Evolutionary conservation across 1,140 invertebrate species (phyloP).

Genomic region (Idris sp.): DNA sequence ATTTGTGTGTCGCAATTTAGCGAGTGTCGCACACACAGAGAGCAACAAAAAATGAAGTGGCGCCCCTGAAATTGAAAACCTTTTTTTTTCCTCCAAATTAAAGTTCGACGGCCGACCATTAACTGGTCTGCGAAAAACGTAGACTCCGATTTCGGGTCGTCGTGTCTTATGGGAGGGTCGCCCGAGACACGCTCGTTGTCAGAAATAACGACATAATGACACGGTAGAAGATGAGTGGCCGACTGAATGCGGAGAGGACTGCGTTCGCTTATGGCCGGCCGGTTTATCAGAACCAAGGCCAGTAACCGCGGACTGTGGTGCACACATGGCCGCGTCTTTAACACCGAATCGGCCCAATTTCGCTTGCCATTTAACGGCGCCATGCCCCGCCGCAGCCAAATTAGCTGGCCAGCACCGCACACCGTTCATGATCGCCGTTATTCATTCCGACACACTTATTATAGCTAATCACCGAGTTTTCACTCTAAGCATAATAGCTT

Average conservation of each 20-base stretch:
- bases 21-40: conserved; percentile 9
- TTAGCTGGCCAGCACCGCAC: too few relatives aligned
- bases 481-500: conserved; percentile 32
- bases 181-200: conserved; percentile 76
- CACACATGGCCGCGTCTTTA: too few relatives aligned
- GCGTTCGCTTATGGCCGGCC: too few relatives aligned
- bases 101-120: conserved; percentile 15
- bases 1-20: conserved; percentile 2
- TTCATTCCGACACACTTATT: conserved; percentile 47
- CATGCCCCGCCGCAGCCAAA: conserved; percentile 66
- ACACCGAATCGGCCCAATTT: conserved; percentile 71
- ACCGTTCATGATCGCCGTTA: conserved; percentile 28
- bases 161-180: conserved; percentile 57
- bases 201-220: conserved; percentile 78
- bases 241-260: too few relatives aligned
- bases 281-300: too few relatives aligned
- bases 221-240: conserved; percentile 74
- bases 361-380: too few relatives aligned
- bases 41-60: conserved; percentile 18
- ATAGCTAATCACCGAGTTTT: conserved; percentile 30
- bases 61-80: conserved; percentile 27
- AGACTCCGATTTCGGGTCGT: conserved; percentile 46
- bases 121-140: conserved; percentile 25
- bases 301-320: too few relatives aligned
- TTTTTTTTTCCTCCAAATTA: conserved; percentile 9